Evolutionary conservation across 2,113 vertebrate genomes (phyloP), one percentile per base, ranked within the genome.

Genomic region (Apteryx owenii): DNA sequence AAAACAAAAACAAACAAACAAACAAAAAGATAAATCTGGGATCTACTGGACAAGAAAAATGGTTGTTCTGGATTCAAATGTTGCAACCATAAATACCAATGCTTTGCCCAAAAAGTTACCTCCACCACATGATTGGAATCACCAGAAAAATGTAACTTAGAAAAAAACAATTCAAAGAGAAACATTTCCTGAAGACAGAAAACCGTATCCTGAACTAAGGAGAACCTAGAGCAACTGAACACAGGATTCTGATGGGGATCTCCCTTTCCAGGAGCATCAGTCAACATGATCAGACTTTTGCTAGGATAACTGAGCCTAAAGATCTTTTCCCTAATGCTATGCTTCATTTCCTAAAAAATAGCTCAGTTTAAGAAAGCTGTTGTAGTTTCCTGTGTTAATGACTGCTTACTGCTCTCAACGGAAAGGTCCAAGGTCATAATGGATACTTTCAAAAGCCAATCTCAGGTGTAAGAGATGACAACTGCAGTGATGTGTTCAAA

Each of bases 231-330:
- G 13, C 10, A 73, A 69, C 33, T 3, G 2, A 38, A 75, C 51
- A 10, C 3, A 28, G 40, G 11, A 53, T 42, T 77, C 21, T 12
- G 18, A 44, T 1, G 12, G 28, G 17, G 58, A 6, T 9, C 42
- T 75, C n/a, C 48, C 6, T 40, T 11, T 38, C n/a, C 4, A 1
- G 7, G 19, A 61, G 8, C 38, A n/a, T 85, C 71, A 61, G 3
- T 17, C 48, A 85, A 25, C 25, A 80, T 7, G 14, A 53, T 7
- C 0, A 0, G 12, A 70, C 29, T 73, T 88, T 36, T 15, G 13
- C 15, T 20, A 85, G 13, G 36, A 58, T 33, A 88, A 60, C 15
- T 48, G n/a, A 12, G 7, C 20, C 46, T 42, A 62, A 69, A 58
- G 33, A 66, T 50, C 25, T 9, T 9, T 58, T 88, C 36, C 60